Evolutionary conservation across 2,797 vertebrate genomes (phyloP).

Genomic region (Trachurus trachurus): DNA sequence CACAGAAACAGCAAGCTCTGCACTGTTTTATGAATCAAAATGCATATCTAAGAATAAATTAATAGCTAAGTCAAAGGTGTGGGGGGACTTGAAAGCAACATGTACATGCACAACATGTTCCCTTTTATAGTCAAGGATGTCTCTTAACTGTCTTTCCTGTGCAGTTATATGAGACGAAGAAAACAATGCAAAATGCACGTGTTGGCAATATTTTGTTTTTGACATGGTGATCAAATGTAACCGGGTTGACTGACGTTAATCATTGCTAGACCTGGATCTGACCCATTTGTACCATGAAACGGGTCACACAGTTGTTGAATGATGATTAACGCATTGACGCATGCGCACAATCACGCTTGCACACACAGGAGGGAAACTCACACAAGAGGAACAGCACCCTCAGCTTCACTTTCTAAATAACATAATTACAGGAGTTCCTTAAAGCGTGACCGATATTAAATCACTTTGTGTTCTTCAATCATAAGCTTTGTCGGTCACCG

Average conservation of each 20-base stretch:
- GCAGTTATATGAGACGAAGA: slow-evolving; percentile 7
- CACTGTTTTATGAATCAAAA: slow-evolving; percentile 56
- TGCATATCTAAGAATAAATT: slow-evolving; percentile 57
- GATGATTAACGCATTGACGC: slow-evolving; percentile 65
- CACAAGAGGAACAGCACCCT: slow-evolving; percentile 34
- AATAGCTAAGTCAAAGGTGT: slow-evolving; percentile 45
- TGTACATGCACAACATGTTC: slow-evolving; percentile 26
- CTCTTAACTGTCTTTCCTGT: slow-evolving; percentile 6
- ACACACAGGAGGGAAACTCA: slow-evolving; percentile 31
- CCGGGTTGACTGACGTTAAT: slow-evolving; percentile 69
- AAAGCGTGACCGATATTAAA: slow-evolving; percentile 36
- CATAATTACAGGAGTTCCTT: slow-evolving; percentile 41
- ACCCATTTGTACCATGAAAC: slow-evolving; percentile 49
- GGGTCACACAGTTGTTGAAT: slow-evolving; percentile 55
- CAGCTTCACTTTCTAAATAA: slow-evolving; percentile 39
- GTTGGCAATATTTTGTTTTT: slow-evolving; percentile 35
- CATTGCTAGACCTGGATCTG: slow-evolving; percentile 61
- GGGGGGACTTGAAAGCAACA: slow-evolving; percentile 44
- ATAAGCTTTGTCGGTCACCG: slow-evolving; percentile 1
- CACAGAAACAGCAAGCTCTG: slow-evolving; percentile 58
- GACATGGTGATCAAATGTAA: slow-evolving; percentile 16
- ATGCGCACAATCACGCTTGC: slow-evolving; percentile 2
- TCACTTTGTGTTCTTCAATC: slow-evolving; percentile 5
- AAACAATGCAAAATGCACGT: neutral
- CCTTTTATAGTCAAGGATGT: slow-evolving; percentile 5